Evolutionary conservation across 2,797 vertebrate genomes (phyloP), one percentile per base, ranked within the genome.

Genomic region (Hoplostethus atlanticus): DNA sequence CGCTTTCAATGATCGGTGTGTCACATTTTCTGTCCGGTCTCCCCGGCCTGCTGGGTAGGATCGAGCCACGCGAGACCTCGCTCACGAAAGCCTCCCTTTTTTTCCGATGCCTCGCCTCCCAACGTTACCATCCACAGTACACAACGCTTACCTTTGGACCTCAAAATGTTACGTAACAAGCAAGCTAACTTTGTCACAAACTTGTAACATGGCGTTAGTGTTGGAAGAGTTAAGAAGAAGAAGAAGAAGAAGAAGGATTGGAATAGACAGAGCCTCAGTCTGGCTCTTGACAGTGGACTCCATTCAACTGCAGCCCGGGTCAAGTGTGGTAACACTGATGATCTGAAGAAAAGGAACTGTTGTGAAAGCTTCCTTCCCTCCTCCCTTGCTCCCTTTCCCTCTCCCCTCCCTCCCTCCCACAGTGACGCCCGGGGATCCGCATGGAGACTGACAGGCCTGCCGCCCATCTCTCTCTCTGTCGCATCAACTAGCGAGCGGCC

Each of bases 371-470:
- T 73, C 68, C 70, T 62, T 61, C 68, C 70, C 63, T 67, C 71
- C 61, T 74, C 79, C 31, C 21, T 44, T 44, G 21, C 64, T 44
- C 21, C 25, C 28, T 38, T 38, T 17, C 7, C 21, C 38, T 16
- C 6, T 15, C 17, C 58, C 77, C 68, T 64, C 68, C 81, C 72
- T 17, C 48, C 77, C 83, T 76, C 87, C 81, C 65, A 48, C 81
- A 28, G 79, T 64, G 79, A 88, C 85, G 85, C 73, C 85, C 21
- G 72, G 56, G 69, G 42, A 84, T 69, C 75, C 54, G 80, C 79
- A 89, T 85, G 84, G 87, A 87, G 90, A 88, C 87, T 92, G 91
- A 92, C 92, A 90, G 85, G 77, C 79, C 84, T 68, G 83, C 81
- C 71, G 81, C 40, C 71, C 75, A 21, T 21, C 21, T 21, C 21